Base-by-base conservation (phyloP, 2,888 invertebrate genomes). In the Odiellus spinosus region DNA sequence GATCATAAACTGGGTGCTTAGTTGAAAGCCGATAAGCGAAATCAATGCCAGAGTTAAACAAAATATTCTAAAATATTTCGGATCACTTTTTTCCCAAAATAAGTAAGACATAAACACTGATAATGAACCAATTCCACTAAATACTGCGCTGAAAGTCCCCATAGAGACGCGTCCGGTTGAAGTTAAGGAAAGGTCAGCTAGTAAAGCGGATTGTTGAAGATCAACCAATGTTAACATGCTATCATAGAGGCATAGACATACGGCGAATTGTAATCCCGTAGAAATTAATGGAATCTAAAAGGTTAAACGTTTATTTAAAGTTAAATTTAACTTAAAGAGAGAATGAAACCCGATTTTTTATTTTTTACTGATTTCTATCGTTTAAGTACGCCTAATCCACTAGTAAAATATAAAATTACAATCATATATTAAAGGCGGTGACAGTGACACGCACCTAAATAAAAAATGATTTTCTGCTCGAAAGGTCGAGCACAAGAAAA, bases 51-150 rank as follows among this genome's bases (percentile, higher is more conserved):
- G 20, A 11, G 14, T 20, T 12, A 41, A 41, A 19, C 41, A 41
- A 20, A 41, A 41, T 12, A 41, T 19, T 19, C 20, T 8, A 10
- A 41, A 41, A n/a, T 19, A 21, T 12, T 19, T 20, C 8, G 41
- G 41, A 41, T 41, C 3, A 41, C 21, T 11, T 14, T 21, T 19
- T 20, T 20, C 21, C 41, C 41, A 41, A 14, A 41, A 41, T 10
- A 41, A 14, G 10, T 41, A 41, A 26, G 41, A 41, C 14, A 19
- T n/a, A 18, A 41, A 41, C n/a, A 41, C 41, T 20, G 41, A 41
- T 20, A 21, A 12, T 2, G 41, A 41, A 20, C 41, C 41, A 20
- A 41, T 10, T 14, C 41, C 18, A 19, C 41, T 41, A 14, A 41
- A 41, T 12, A 41, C 20, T 8, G 41, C 18, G 21, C 21, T 41